phyloP scores from a whole-genome alignment of 1,140 invertebrate genomes.

The Platorchestia sp. region DNA sequence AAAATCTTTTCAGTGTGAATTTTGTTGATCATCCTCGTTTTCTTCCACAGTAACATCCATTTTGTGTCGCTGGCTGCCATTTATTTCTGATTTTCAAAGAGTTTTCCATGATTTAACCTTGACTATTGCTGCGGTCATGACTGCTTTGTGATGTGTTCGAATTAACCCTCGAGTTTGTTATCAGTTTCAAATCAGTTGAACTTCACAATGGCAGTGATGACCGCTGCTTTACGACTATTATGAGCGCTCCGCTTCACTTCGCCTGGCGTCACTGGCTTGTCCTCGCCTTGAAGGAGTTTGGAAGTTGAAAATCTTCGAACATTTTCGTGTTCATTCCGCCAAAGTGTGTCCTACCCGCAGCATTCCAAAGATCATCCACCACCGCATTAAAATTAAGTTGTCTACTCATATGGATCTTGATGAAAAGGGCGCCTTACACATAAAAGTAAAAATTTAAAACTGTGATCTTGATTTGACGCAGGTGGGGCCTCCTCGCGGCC shows the following conservation, averaged over 20 bases:
- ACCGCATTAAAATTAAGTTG: conserved; percentile 37
- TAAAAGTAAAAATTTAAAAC: neutral
- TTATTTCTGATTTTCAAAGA: neutral
- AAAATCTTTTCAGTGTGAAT: conserved; percentile 12
- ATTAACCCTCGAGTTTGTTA: conserved; percentile 26
- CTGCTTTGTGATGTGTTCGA: neutral
- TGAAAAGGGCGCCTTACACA: neutral
- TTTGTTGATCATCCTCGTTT: conserved; percentile 13
- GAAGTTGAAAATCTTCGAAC: neutral
- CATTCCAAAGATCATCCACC: conserved; percentile 23
- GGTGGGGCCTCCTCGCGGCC: conserved; percentile 64
- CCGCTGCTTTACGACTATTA: neutral
- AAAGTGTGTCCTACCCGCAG: conserved; percentile 34
- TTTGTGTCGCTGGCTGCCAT: conserved; percentile 18
- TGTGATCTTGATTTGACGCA: conserved; percentile 33
- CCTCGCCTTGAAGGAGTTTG: neutral
- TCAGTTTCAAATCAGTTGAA: neutral
- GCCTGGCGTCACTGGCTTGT: neutral
- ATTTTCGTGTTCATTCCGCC: neutral
- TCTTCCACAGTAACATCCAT: conserved; percentile 38
- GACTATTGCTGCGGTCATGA: neutral
- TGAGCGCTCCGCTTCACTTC: conserved; percentile 1
- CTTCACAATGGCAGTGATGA: conserved; percentile 11
- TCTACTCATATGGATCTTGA: neutral
- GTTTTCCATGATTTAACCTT: conserved; percentile 5